phyloP scores from a whole-genome alignment of 2,113 vertebrate species.

The Ginglymostoma cirratum region DNA sequence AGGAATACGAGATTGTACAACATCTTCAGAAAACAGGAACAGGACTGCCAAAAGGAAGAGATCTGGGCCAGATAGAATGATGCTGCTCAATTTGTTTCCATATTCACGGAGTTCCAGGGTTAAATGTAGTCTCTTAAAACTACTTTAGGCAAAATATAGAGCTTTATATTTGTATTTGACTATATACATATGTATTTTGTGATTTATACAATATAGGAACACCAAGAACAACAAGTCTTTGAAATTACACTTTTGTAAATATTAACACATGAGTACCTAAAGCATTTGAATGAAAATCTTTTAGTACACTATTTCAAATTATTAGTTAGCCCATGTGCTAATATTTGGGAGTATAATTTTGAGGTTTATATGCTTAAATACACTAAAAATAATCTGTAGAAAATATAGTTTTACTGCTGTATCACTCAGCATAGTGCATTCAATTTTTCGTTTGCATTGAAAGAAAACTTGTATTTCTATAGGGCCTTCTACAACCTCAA shows the following conservation, averaged over 20 bases:
- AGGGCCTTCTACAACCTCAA: neutral
- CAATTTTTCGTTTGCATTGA: neutral
- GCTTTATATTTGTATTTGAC: neutral
- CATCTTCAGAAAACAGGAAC: neutral
- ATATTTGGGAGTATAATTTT: neutral
- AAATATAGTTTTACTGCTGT: slow-evolving; percentile 2
- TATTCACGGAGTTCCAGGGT: neutral
- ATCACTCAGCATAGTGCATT: neutral
- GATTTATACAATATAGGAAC: slow-evolving; percentile 26
- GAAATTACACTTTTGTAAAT: neutral
- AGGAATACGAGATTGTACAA: neutral
- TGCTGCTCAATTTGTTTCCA: neutral
- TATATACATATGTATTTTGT: slow-evolving; percentile 34
- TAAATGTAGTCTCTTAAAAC: slow-evolving; percentile 13
- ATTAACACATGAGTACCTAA: neutral
- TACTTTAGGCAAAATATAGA: slow-evolving; percentile 32
- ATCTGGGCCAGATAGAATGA: neutral
- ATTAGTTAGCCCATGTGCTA: neutral
- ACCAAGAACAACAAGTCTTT: neutral
- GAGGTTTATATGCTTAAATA: neutral
- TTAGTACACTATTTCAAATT: neutral
- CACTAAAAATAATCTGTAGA: slow-evolving; percentile 26
- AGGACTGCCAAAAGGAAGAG: slow-evolving; percentile 10
- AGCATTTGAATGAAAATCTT: neutral
- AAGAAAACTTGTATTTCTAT: neutral